Conservation (phyloP, 2,888 invertebrate genomes). For the Rhodophaea formosa region DNA sequence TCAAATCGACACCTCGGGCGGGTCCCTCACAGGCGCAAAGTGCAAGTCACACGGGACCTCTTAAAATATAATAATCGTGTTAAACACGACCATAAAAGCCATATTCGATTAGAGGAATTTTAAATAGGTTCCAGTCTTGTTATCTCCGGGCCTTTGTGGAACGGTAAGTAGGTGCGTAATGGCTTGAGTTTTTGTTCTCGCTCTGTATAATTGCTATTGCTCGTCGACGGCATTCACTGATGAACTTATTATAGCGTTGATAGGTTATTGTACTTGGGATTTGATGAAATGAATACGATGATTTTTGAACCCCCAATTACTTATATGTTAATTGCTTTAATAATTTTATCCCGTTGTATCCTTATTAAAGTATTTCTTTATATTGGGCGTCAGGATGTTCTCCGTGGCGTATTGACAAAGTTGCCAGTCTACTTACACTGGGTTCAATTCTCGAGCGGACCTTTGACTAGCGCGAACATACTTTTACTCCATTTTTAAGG, state of each 20-base stretch:
- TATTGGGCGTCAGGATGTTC: too few species aligned
- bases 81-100: conserved; percentile 77
- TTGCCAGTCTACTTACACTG: too few species aligned
- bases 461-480: too few species aligned
- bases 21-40: conserved; percentile 49
- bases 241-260: conserved; percentile 30
- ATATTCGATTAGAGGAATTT: conserved; percentile 75
- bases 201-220: conserved; percentile 58
- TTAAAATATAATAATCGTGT: conserved; percentile 81
- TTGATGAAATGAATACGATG: conserved; percentile 27
- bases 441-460: too few species aligned
- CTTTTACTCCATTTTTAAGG: too few species aligned
- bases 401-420: too few species aligned
- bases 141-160: conserved; percentile 65
- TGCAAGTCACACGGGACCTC: conserved; percentile 77
- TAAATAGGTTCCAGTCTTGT: conserved; percentile 75
- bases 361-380: too few species aligned
- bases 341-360: not conserved
- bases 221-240: conserved; percentile 40
- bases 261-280: conserved; percentile 23
- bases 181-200: conserved; percentile 56
- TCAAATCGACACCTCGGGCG: conserved; percentile 71
- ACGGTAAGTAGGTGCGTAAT: conserved; percentile 55
- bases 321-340: conserved; percentile 6
- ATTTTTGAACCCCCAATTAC: conserved; percentile 24